Evolutionary conservation across 2,797 vertebrate species (phyloP).

Genomic region (Tapera naevia): DNA sequence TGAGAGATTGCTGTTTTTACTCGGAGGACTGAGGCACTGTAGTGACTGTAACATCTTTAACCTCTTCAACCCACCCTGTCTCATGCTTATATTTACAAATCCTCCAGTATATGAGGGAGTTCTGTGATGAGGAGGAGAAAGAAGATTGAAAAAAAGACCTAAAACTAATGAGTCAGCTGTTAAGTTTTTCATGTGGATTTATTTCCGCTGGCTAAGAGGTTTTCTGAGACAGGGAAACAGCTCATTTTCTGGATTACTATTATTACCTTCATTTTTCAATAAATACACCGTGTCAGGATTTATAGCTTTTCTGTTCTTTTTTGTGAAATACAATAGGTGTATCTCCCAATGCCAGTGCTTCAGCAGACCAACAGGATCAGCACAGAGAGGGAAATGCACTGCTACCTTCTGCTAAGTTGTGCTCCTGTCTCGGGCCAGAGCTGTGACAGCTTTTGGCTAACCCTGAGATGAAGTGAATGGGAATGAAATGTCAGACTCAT

Average conservation of each 20-base stretch:
- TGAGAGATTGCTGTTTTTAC: background rate
- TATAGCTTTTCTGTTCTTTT: background rate
- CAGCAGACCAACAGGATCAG: background rate
- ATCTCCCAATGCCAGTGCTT: background rate
- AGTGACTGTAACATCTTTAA: fast-evolving
- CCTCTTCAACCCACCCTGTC: fast-evolving
- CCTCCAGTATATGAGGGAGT: background rate
- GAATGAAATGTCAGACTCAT: background rate
- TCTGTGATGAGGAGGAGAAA: background rate
- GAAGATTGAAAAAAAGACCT: background rate
- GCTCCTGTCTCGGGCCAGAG: background rate
- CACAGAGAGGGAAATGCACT: background rate
- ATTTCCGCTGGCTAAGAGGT: background rate
- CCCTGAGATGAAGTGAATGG: background rate
- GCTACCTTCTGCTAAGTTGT: background rate
- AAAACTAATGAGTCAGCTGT: background rate
- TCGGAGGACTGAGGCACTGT: background rate
- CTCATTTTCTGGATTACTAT: background rate
- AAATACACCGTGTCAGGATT: background rate
- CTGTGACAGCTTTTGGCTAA: background rate
- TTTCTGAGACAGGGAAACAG: background rate
- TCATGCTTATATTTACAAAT: background rate
- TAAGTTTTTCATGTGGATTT: background rate
- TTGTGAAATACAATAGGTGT: background rate
- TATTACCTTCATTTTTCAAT: constrained; percentile 2